Conservation (phyloP, 2,888 invertebrate species). For the Oasisia sp. region DNA sequence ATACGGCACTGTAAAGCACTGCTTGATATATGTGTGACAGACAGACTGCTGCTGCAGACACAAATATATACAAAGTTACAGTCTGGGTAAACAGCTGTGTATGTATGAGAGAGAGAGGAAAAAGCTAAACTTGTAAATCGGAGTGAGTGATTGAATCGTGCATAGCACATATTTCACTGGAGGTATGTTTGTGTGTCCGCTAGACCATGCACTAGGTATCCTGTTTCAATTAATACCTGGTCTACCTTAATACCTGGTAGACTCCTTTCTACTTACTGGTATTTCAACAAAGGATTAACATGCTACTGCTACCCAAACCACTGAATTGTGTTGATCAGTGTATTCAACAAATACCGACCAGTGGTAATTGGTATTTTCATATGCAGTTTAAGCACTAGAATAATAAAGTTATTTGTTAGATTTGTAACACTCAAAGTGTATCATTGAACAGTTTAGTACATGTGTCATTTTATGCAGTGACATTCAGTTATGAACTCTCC, state of each 20-base stretch:
- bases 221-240: background rate
- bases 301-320: background rate
- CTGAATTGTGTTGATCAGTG: background rate
- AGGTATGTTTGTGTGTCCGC: background rate
- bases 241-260: background rate
- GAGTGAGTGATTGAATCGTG: background rate
- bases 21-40: background rate
- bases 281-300: background rate
- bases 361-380: background rate
- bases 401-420: background rate
- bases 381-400: background rate
- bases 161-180: background rate
- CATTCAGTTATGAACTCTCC: too few species aligned
- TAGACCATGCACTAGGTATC: background rate
- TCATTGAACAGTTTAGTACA: too few species aligned
- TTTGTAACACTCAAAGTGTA: too few species aligned
- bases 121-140: background rate
- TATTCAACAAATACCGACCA: background rate
- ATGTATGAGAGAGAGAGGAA: background rate
- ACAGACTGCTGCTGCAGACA: background rate
- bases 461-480: too few species aligned
- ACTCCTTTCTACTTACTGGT: background rate
- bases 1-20: too few species aligned
- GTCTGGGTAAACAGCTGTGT: background rate
- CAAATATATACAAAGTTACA: background rate